These are phyloP conservation scores for Laticauda laticaudata DNA, from an alignment of 2,113 vertebrate species.

Conservation along the genomic window DNA sequence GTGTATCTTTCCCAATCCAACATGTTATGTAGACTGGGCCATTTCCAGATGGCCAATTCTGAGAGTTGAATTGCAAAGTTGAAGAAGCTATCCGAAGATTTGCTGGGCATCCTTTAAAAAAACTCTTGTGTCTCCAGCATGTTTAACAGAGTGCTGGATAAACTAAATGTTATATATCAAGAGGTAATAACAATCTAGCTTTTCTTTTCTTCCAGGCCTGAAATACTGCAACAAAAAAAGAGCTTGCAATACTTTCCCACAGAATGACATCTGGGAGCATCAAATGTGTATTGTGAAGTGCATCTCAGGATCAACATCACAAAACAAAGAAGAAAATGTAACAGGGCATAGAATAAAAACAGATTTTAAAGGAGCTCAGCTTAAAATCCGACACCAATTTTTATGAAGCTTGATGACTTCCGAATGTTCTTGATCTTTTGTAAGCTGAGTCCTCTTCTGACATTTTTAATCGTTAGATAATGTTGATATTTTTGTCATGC, in stretches of 20 bases:
- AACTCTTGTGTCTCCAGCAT: not conserved
- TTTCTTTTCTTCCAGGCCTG: not conserved
- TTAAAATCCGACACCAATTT: not conserved
- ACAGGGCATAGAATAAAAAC: not conserved
- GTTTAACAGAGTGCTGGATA: not conserved
- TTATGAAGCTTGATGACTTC: not conserved
- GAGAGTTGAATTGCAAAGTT: not conserved
- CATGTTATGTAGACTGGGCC: not conserved
- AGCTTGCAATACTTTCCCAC: not conserved
- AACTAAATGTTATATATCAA: not conserved
- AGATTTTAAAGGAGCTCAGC: not conserved
- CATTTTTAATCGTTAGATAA: not conserved
- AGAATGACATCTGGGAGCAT: not conserved
- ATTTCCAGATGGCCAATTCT: not conserved
- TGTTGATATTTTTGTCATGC: not conserved
- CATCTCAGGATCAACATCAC: not conserved
- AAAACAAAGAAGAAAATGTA: not conserved
- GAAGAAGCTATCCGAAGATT: not conserved
- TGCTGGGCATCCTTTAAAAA: not conserved
- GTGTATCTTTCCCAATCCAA: not conserved
- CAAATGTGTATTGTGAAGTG: not conserved
- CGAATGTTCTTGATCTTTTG: not conserved
- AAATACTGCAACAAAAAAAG: not conserved
- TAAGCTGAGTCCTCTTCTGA: not conserved
- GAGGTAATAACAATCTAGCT: not conserved